Percentiles rank a stretch among this genome's conserved stretches.
These are phyloP conservation scores for Bimastos eiseni DNA, from an alignment of 2,888 invertebrate genomes.

Conservation along the genomic window DNA sequence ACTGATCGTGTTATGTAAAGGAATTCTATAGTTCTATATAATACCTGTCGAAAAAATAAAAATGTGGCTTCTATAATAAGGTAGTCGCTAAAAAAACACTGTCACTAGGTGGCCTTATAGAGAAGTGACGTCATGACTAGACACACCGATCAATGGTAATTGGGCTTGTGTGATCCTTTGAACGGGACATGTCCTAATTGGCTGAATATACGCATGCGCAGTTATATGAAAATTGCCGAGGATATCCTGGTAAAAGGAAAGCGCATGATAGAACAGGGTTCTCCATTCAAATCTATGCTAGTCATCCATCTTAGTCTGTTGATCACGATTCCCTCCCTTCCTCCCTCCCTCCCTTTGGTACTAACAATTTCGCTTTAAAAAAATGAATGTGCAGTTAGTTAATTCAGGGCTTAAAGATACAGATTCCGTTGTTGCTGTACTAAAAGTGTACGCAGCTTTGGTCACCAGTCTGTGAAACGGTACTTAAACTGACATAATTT, in stretches of 20 bases:
- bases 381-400: neutral
- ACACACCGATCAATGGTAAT: neutral
- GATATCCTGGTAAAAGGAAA: no score
- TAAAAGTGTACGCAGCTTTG: no score
- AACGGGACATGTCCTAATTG: neutral
- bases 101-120: neutral
- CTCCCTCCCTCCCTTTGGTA: neutral
- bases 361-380: neutral
- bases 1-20: no score
- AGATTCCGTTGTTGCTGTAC: no score
- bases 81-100: neutral
- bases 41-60: no score
- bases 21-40: no score
- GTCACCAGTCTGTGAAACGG: no score
- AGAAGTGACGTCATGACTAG: neutral
- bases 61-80: neutral
- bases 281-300: no score
- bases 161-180: neutral
- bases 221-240: neutral
- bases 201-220: neutral
- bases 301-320: no score
- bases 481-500: no score
- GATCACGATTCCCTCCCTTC: no score
- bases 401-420: neutral
- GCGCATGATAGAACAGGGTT: no score